Conservation (phyloP, 1,140 invertebrate genomes). For the Lethocerus indicus region DNA sequence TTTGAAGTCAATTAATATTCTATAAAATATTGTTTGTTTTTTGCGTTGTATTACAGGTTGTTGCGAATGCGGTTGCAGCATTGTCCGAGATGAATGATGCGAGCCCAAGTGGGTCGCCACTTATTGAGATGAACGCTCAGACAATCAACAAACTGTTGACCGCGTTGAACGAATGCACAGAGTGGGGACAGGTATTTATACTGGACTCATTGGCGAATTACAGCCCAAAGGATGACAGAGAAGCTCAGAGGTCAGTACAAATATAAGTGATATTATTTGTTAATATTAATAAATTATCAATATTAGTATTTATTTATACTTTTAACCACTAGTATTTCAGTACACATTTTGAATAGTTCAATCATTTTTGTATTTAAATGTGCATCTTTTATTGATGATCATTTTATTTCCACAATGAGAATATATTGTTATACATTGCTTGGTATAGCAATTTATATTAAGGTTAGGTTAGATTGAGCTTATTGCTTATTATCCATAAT, state of each 20-base stretch:
- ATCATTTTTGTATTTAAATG: too few species aligned
- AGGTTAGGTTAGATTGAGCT: too few species aligned
- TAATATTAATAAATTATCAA: constrained; percentile 5
- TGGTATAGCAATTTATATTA: too few species aligned
- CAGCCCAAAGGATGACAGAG: constrained; percentile 88
- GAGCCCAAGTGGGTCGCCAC: constrained; percentile 74
- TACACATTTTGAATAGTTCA: too few species aligned
- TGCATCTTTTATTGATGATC: too few species aligned
- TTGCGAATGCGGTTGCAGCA: constrained; percentile 97
- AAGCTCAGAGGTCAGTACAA: constrained; percentile 78
- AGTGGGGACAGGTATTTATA: constrained; percentile 99
- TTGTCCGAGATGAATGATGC: constrained; percentile 98
- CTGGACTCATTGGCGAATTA: constrained; percentile 96
- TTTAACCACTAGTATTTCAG: too few species aligned
- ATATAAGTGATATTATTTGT: too few species aligned
- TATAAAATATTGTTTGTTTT: not conserved
- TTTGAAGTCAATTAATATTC: not conserved
- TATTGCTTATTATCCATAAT: too few species aligned
- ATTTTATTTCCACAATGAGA: too few species aligned
- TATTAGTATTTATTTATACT: constrained; percentile 1
- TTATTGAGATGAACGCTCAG: constrained; percentile 93
- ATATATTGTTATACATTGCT: too few species aligned
- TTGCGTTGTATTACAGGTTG: constrained; percentile 39
- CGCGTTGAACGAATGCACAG: constrained; percentile 97
- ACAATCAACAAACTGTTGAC: constrained; percentile 98